Conservation (phyloP, 2,888 invertebrate genomes). For the Agriotes lineatus region DNA sequence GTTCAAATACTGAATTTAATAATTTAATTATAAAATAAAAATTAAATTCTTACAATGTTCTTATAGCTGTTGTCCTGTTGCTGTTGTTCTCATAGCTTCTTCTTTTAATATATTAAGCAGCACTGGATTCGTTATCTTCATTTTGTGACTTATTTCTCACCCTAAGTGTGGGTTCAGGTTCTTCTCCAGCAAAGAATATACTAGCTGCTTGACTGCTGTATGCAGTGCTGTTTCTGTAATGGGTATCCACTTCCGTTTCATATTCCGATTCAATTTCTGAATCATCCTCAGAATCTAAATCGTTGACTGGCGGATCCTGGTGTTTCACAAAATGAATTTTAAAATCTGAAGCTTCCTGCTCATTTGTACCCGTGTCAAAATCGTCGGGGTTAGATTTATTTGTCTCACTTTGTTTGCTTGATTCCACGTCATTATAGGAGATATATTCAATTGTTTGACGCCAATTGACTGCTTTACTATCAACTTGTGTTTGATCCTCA, state of each 20-base stretch:
- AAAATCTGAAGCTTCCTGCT: slow-evolving; percentile 2
- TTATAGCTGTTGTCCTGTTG: too few relatives aligned
- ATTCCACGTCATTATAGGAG: background rate
- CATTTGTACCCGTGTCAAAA: background rate
- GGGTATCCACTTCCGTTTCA: background rate
- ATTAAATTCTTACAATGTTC: too few relatives aligned
- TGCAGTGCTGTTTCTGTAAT: slow-evolving; percentile 20
- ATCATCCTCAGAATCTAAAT: slow-evolving; percentile 16
- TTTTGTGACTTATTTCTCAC: slow-evolving; percentile 49
- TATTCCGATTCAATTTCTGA: background rate
- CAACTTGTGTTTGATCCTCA: too few relatives aligned
- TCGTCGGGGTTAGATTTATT: background rate
- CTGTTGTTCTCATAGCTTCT: too few relatives aligned
- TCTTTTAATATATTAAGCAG: too few relatives aligned
- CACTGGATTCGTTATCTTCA: slow-evolving; percentile 49
- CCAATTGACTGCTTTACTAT: slow-evolving; percentile 30
- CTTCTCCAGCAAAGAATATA: slow-evolving; percentile 60
- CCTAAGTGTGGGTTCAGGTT: slow-evolving; percentile 45
- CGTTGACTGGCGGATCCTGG: background rate
- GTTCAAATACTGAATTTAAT: too few relatives aligned
- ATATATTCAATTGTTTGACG: background rate
- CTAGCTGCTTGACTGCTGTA: slow-evolving; percentile 61
- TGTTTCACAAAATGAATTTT: slow-evolving; percentile 8
- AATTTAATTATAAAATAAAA: too few relatives aligned
- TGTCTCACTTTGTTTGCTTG: background rate